phyloP scores from a whole-genome alignment of 1,140 invertebrate genomes.

The Harpegnathos saltator region DNA sequence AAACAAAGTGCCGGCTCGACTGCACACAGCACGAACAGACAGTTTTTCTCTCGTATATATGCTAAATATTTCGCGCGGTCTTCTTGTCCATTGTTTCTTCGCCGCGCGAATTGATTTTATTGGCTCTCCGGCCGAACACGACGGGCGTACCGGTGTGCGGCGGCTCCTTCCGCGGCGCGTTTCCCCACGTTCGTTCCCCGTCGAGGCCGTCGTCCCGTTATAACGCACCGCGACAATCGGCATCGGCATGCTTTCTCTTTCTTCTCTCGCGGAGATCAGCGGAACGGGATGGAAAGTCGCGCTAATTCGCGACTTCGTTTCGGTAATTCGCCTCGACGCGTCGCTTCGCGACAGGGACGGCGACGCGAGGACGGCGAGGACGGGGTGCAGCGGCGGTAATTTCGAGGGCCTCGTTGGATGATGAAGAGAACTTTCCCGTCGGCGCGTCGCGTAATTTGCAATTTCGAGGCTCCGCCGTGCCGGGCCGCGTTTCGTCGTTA shows the following conservation, averaged over 20 bases:
- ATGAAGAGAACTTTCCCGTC: neutral
- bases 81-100: constrained; percentile 60
- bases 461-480: neutral
- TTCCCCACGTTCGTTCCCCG: neutral
- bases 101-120: constrained; percentile 63
- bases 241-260: too few species aligned
- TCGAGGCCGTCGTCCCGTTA: too few species aligned
- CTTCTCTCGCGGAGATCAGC: too few species aligned
- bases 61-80: constrained; percentile 61
- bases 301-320: too few species aligned
- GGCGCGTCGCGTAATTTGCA: constrained; percentile 5
- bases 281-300: too few species aligned
- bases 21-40: constrained; percentile 25
- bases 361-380: too few species aligned
- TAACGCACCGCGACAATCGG: too few species aligned
- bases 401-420: constrained; percentile 3
- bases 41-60: constrained; percentile 66
- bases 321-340: too few species aligned
- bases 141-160: too few species aligned
- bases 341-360: too few species aligned
- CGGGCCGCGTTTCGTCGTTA: neutral
- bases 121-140: constrained; percentile 42
- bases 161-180: too few species aligned
- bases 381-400: neutral
- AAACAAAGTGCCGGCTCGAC: constrained; percentile 41